Evolutionary conservation across 1,140 invertebrate genomes (phyloP).

Genomic region (Eumeta japonica): DNA sequence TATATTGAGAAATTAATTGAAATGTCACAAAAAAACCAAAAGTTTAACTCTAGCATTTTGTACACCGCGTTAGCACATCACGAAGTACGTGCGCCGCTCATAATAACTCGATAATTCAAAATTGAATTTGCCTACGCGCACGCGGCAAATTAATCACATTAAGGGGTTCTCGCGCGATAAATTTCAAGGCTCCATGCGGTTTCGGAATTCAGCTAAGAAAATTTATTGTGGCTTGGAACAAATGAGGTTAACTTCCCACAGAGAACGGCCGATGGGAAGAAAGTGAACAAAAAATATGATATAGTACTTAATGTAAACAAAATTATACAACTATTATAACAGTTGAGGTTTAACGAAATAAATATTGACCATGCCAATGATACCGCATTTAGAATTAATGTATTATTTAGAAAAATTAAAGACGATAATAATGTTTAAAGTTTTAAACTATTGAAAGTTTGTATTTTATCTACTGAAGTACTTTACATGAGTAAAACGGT

Average conservation of each 20-base stretch:
- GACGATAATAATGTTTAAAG: too few species aligned
- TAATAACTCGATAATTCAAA: constrained; percentile 4
- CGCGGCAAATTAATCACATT: constrained; percentile 25
- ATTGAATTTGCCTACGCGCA: constrained; percentile 25
- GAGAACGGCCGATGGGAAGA: too few species aligned
- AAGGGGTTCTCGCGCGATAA: constrained; percentile 32
- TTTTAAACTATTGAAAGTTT: too few species aligned
- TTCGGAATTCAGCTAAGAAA: constrained; percentile 26
- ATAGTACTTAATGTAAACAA: background rate
- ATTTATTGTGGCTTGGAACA: constrained; percentile 41
- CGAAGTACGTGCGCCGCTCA: too few species aligned
- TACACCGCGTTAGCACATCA: too few species aligned
- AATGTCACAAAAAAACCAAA: background rate
- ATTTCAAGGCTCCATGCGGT: constrained; percentile 33
- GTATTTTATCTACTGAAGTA: too few species aligned
- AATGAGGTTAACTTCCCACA: constrained; percentile 40
- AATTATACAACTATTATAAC: too few species aligned
- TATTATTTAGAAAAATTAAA: too few species aligned
- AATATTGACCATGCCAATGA: too few species aligned
- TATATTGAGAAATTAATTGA: background rate
- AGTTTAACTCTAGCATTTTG: background rate
- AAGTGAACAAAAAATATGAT: background rate
- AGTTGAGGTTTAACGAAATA: too few species aligned
- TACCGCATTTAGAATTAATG: too few species aligned
- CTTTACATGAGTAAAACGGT: too few species aligned